Evolutionary conservation across 2,888 invertebrate species (phyloP), one percentile per base, ranked within the genome.

Genomic region (Cybosia mesomella): DNA sequence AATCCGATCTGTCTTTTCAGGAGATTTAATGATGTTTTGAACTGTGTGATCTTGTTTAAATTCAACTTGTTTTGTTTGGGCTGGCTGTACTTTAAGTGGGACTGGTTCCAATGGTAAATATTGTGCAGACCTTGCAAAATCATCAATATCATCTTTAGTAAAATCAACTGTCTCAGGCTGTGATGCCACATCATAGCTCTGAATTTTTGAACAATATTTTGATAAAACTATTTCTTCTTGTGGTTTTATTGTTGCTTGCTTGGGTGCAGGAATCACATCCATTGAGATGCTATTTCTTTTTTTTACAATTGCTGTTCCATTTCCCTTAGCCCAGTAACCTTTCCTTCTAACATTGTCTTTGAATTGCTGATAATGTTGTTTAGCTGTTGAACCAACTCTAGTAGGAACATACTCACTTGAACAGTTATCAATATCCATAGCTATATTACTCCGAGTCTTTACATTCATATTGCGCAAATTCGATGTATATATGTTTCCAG

Each of bases 361-460:
- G 59, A 95, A 95, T 70, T 92, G 90, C 79, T 95, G 93, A 72
- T 95, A 95, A 75, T 94, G 95, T 74, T 88, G 89, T 74, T 92
- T 93, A n/a, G 92, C 90, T 68, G 89, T 88, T 24, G 91, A 89
- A 63, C 92, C 93, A 70, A 94, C 81, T 75, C 87, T 93, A 22
- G 94, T 94, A 18, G 95, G 95, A 21, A 95, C 91, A 89, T 95
- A 95, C 83, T 95, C 95, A 84, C 87, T 90, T 32, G 91, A 91
- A 81, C 86, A 90, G 36, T 87, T 89, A 82, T 94, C 94, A 68
- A 84, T 84, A 49, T 92, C 93, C 2, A 83, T 65, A 22, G 76
- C 36, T 57, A 74, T 73, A 71, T 74, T 86, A 34, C 81, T 85
- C 49, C 84, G 86, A 65, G 74, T 72, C 77, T 85, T 91, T 1